phyloP scores from a whole-genome alignment of 2,113 vertebrate genomes.

The Stegostoma tigrinum region DNA sequence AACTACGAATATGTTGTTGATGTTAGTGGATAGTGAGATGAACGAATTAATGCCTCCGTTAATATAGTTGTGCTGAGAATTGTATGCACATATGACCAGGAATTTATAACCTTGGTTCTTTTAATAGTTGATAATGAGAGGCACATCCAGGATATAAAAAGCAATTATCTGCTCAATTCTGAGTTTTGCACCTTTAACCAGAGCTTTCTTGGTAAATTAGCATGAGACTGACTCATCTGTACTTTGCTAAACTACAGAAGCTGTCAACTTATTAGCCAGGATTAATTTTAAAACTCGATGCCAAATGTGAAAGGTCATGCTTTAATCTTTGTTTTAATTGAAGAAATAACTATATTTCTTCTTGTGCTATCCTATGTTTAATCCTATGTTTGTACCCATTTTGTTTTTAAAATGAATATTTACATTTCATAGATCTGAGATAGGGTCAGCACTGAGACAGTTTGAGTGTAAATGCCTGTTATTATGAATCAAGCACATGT shows the following conservation, averaged over 20 bases:
- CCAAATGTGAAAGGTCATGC: background rate
- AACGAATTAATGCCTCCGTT: background rate
- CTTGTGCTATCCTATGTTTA: too few relatives aligned
- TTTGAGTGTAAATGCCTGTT: background rate
- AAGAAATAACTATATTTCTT: too few relatives aligned
- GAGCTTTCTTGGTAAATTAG: background rate
- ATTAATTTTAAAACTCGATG: background rate
- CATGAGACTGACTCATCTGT: background rate
- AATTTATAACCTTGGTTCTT: background rate
- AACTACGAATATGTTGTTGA: background rate
- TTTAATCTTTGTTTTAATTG: too few relatives aligned
- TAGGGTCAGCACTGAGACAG: background rate
- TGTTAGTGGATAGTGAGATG: background rate
- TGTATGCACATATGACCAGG: too few relatives aligned
- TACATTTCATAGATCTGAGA: background rate
- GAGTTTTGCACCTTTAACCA: background rate
- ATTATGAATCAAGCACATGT: background rate
- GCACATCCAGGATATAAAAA: background rate
- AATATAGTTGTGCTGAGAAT: background rate
- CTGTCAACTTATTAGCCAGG: background rate
- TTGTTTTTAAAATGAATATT: background rate
- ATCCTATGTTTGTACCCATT: background rate
- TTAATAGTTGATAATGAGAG: background rate
- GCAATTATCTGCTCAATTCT: background rate
- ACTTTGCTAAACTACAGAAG: background rate